Evolutionary conservation across 1,140 invertebrate genomes (phyloP).

Genomic region (Eulimnadia texana): DNA sequence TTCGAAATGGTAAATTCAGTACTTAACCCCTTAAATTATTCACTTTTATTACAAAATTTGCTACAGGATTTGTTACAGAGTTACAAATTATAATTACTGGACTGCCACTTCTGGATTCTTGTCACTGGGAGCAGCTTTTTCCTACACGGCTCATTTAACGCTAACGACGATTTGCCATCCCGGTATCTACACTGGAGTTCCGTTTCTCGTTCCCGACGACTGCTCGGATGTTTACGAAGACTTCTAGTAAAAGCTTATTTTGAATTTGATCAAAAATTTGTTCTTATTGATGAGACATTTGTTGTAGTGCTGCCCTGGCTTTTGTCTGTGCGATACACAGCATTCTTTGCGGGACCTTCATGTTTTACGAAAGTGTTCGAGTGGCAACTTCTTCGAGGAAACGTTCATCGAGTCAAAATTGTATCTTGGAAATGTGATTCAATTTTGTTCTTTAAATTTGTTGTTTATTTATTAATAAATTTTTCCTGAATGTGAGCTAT

Average conservation of each 20-base stretch:
- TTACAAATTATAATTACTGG: background rate
- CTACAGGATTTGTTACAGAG: no score
- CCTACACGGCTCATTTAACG: background rate
- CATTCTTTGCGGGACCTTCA: background rate
- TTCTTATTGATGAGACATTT: no score
- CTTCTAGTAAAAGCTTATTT: background rate
- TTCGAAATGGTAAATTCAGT: constrained; percentile 1
- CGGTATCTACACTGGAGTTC: background rate
- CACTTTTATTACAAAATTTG: no score
- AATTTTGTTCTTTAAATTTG: no score
- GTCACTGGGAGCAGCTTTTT: background rate
- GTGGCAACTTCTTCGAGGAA: background rate
- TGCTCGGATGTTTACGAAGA: constrained; percentile 7
- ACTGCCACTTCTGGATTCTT: background rate
- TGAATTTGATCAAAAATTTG: background rate
- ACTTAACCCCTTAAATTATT: no score
- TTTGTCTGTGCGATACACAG: background rate
- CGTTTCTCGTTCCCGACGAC: constrained; percentile 4
- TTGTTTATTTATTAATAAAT: no score
- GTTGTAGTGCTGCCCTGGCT: background rate
- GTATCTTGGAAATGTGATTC: no score
- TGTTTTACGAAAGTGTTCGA: background rate
- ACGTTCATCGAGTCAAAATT: no score
- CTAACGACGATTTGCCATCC: constrained; percentile 10
- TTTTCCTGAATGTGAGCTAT: no score